These are phyloP conservation scores for Dufourea novaeangliae DNA, from an alignment of 1,140 invertebrate genomes.

Conservation along the genomic window DNA sequence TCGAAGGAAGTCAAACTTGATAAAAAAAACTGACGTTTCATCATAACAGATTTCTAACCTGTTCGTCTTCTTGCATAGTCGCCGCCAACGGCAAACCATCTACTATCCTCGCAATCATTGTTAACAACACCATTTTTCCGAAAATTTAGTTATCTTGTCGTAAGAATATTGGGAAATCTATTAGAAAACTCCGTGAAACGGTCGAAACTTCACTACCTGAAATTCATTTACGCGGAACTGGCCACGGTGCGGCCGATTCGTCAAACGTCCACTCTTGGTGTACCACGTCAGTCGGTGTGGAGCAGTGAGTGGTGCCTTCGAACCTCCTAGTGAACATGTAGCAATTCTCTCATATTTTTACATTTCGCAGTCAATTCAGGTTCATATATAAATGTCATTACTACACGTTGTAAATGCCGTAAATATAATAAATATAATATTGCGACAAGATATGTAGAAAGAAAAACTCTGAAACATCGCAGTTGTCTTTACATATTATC, in stretches of 20 bases:
- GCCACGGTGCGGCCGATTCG: constrained; percentile 50
- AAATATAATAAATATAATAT: neutral
- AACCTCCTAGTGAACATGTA: neutral
- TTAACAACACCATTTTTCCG: constrained; percentile 94
- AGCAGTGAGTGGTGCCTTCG: neutral
- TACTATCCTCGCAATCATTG: constrained; percentile 96
- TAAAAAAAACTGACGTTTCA: constrained; percentile 61
- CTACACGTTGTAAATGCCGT: neutral
- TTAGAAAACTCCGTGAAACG: neutral
- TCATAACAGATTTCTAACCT: constrained; percentile 85
- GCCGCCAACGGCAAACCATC: constrained; percentile 98
- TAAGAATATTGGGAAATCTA: constrained; percentile 25
- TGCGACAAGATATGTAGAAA: neutral
- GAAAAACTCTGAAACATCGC: neutral
- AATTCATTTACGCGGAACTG: constrained; percentile 55
- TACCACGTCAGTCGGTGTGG: constrained; percentile 72
- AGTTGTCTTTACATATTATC: no score
- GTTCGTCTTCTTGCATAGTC: constrained; percentile 98
- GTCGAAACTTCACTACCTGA: constrained; percentile 34
- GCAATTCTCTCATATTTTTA: neutral
- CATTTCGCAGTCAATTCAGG: neutral
- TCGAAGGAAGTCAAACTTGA: constrained; percentile 1
- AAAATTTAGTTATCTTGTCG: constrained; percentile 24
- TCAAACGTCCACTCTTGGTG: constrained; percentile 64
- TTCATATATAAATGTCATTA: neutral